Base-by-base conservation (phyloP, 2,113 vertebrate species). In the Salvelinus namaycush region DNA sequence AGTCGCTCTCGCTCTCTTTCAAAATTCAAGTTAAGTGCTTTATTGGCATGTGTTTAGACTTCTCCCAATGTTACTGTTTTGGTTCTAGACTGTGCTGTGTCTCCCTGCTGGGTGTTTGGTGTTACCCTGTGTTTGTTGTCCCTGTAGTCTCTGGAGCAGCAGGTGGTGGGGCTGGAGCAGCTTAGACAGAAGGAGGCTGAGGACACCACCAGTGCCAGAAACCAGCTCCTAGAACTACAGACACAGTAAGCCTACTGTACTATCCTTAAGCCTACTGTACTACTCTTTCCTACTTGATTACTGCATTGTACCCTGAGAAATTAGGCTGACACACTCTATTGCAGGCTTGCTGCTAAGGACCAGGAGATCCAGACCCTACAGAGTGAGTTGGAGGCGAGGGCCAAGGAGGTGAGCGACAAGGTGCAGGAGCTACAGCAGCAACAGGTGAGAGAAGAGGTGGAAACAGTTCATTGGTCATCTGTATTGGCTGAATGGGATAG, bases 141-240 rank as follows among this genome's bases (percentile, higher is more conserved):
- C 92, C 8, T 0, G 89, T 94, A 99, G 97, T 92, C 90, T 90
- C 95, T 98, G 91, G 92, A 95, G 92, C 92, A 95, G 90, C 94
- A 97, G 93, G 91, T 97, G 90, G 87, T 94, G 83, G 81, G 92
- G 90, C 93, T 97, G 83, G 94, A 93, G 89, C 94, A 94, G 92
- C 87, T 92, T 91, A 94, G 94, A 89, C 95, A 94, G 93, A 94
- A 93, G 90, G 95, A 95, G 88, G 48, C 93, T 71, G 93, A 95
- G 78, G 95, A 96, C 92, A 95, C 60, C 73, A 86, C 67, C 24
- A 65, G 74, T 4, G 91, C 92, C 31, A 87, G 75, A 24, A 85
- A 91, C 70, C 92, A 95, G 92, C 83, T 97, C 79, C 94, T 94
- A 85, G 94, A 96, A 51, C 94, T 97, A 83, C 96, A 96, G 84